These are phyloP conservation scores for Paramacrobiotus metropolitanus DNA, from an alignment of 1,140 invertebrate genomes.

Conservation along the genomic window DNA sequence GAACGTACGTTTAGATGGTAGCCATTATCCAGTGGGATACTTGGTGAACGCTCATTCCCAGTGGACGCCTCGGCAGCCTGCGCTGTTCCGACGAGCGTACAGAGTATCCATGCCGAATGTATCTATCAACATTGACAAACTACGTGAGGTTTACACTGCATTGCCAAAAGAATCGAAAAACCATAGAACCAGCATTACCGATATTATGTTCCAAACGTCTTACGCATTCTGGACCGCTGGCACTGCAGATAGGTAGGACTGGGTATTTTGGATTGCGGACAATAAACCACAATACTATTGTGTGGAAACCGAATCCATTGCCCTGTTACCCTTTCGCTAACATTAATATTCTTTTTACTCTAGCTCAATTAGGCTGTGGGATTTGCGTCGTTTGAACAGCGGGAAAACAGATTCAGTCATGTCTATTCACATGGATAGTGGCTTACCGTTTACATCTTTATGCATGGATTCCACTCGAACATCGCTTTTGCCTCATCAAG, in stretches of 20 bases:
- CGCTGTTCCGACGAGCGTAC: background rate
- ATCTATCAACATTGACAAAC: background rate
- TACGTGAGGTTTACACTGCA: background rate
- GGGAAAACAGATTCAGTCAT: background rate
- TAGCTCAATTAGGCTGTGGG: background rate
- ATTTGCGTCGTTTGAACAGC: background rate
- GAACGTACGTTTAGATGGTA: background rate
- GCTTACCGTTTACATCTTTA: background rate
- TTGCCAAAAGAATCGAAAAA: background rate
- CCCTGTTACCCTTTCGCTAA: background rate
- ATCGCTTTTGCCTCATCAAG: background rate
- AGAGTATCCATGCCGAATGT: background rate
- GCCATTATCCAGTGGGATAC: background rate
- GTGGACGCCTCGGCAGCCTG: background rate
- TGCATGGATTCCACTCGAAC: background rate
- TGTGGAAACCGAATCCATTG: background rate
- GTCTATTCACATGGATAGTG: background rate
- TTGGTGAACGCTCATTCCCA: background rate
- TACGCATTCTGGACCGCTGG: background rate
- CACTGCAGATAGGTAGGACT: background rate
- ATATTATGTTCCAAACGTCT: background rate
- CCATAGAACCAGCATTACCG: background rate
- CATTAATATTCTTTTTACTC: background rate
- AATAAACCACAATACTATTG: background rate
- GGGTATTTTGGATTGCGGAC: background rate